Conservation (phyloP, 2,113 vertebrate species). For the Mormyrus lacerda region DNA sequence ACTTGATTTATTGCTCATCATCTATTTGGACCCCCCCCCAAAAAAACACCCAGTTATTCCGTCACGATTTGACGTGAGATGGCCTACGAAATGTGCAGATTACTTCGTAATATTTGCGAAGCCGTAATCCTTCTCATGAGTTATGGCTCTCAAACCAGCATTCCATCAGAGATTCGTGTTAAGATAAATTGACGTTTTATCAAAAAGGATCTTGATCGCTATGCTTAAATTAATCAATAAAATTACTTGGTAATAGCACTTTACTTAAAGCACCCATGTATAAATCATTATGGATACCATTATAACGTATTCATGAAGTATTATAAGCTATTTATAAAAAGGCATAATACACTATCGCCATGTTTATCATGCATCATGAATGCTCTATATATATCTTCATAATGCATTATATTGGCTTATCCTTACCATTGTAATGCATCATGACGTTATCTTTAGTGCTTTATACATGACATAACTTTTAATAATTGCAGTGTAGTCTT, state of each 20-base stretch:
- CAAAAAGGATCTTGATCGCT: background rate
- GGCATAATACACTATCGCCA: too few relatives aligned
- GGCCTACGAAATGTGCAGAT: slow-evolving; percentile 3
- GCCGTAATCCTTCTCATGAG: slow-evolving; percentile 18
- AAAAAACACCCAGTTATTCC: slow-evolving; percentile 12
- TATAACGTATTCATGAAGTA: too few relatives aligned
- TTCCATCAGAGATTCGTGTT: background rate
- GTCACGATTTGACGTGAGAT: background rate
- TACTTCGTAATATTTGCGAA: slow-evolving; percentile 21
- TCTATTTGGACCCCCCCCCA: background rate
- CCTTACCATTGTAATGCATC: too few relatives aligned
- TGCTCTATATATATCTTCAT: too few relatives aligned
- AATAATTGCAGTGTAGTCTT: background rate
- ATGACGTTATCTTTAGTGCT: too few relatives aligned
- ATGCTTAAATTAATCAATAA: slow-evolving; percentile 17
- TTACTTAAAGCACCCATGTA: too few relatives aligned
- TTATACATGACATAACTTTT: background rate
- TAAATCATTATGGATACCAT: too few relatives aligned
- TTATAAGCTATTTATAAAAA: too few relatives aligned
- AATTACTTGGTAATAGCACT: background rate
- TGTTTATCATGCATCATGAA: too few relatives aligned
- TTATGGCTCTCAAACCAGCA: slow-evolving; percentile 7
- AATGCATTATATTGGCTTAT: too few relatives aligned
- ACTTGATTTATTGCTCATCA: slow-evolving; percentile 9
- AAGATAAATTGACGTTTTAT: slow-evolving; percentile 23